Base-by-base conservation (phyloP, 2,888 invertebrate species). In the Pachliopta kotzebuea region DNA sequence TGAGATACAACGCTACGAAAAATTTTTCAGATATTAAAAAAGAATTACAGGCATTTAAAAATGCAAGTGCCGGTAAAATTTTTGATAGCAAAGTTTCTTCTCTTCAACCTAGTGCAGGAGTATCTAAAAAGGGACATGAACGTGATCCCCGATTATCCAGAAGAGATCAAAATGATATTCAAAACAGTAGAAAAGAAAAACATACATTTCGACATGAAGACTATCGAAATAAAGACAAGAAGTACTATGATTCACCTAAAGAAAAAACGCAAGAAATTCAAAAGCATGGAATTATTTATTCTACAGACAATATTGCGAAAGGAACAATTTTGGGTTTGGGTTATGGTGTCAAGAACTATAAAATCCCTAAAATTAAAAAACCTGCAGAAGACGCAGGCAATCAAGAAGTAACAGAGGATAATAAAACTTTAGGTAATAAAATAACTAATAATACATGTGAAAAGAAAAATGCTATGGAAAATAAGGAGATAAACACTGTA, bases 341-440 rank as follows among this genome's bases (percentile, higher is more conserved):
- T 2, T 86, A 81, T 74, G 88, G 88, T 49, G 90, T 91, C 0
- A 89, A 85, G 77, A 92, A 91, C 73, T 92, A 90, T 68, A 92
- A 87, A 76, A 91, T 92, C 69, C 90, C 92, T 0, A 92, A 92
- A 80, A 86, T 91, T 53, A 91, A 90, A 80, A 81, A 86, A 29
- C 67, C 73, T 7, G 73, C 67, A 53, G 77, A 78, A 62, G 77
- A 76, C 62, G 67, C 62, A 42, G 54, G 37, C 65, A 65, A 20
- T 37, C 18, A 54, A 54, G 58, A 55, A 21, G 6, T 18, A 21
- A 17, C 20, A 23, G 62, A 58, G 21, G 42, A 55, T 11, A 14
- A 24, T 18, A 58, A 49, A 58, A 21, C 23, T 23, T n/a, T 23
- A 9, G 26, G 8, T 7, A 29, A 45, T 26, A 20, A 29, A 29